Percentiles rank a stretch among this genome's conserved stretches.
phyloP scores from a whole-genome alignment of 2,888 invertebrate species.

The Antheraea yamamai region DNA sequence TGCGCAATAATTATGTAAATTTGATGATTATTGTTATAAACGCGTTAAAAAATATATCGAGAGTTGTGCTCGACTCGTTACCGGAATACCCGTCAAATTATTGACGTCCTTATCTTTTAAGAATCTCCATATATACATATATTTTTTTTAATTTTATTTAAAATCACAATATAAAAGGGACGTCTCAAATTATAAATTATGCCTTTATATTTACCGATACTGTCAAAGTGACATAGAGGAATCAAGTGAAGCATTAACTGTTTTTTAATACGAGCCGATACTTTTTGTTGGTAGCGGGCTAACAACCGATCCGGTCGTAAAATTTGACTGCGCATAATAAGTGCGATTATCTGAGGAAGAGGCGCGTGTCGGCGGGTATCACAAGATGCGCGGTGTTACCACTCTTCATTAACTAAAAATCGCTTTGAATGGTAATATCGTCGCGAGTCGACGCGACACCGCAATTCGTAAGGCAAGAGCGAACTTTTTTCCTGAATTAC shows the following conservation, averaged over 20 bases:
- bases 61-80: constrained; percentile 53
- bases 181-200: neutral
- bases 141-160: constrained; percentile 38
- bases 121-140: constrained; percentile 33
- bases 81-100: constrained; percentile 56
- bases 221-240: constrained; percentile 36
- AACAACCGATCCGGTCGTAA: constrained; percentile 76
- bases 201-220: constrained; percentile 45
- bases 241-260: constrained; percentile 6
- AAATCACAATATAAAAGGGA: constrained; percentile 23
- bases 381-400: constrained; percentile 57
- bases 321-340: constrained; percentile 80
- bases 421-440: constrained; percentile 74
- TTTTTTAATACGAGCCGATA: constrained; percentile 65
- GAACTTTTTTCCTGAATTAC: constrained; percentile 64
- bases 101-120: constrained; percentile 51
- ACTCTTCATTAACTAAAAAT: constrained; percentile 76
- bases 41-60: constrained; percentile 54
- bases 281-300: constrained; percentile 70
- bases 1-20: constrained; percentile 77
- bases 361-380: constrained; percentile 61
- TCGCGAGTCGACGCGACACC: constrained; percentile 52
- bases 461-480: constrained; percentile 65
- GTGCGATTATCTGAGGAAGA: constrained; percentile 68
- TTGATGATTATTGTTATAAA: constrained; percentile 60